Conservation (phyloP, 2,888 invertebrate genomes). For the Sarcophaga subvicina region DNA sequence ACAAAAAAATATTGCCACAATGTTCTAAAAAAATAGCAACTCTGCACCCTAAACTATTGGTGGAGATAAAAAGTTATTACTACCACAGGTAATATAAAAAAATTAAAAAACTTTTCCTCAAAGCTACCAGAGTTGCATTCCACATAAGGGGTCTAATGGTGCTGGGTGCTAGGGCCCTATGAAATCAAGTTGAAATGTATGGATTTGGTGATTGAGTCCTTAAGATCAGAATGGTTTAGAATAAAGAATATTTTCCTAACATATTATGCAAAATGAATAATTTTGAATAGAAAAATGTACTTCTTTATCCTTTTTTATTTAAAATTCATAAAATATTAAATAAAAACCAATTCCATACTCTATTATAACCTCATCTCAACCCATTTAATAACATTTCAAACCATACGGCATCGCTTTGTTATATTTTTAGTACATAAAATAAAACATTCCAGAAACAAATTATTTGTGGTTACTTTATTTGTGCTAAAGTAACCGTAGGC, state of each 20-base stretch:
- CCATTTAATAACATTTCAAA: background rate
- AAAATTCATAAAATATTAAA: background rate
- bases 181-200: too few relatives aligned
- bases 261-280: too few relatives aligned
- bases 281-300: too few relatives aligned
- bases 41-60: background rate
- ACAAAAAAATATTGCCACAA: background rate
- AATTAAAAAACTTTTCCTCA: too few relatives aligned
- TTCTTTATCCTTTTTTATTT: too few relatives aligned
- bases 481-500: constrained; percentile 24
- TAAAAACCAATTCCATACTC: background rate
- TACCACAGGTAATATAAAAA: background rate
- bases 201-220: too few relatives aligned
- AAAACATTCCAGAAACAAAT: constrained; percentile 42
- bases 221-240: too few relatives aligned
- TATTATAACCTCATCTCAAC: background rate
- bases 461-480: constrained; percentile 11
- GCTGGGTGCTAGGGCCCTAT: too few relatives aligned
- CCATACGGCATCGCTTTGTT: constrained; percentile 24
- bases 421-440: background rate
- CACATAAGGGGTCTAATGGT: too few relatives aligned
- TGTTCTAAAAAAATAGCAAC: background rate
- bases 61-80: background rate
- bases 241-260: too few relatives aligned
- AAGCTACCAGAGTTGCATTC: too few relatives aligned